These are phyloP conservation scores for Autographa pulchrina DNA, from an alignment of 2,888 invertebrate genomes.

Conservation along the genomic window DNA sequence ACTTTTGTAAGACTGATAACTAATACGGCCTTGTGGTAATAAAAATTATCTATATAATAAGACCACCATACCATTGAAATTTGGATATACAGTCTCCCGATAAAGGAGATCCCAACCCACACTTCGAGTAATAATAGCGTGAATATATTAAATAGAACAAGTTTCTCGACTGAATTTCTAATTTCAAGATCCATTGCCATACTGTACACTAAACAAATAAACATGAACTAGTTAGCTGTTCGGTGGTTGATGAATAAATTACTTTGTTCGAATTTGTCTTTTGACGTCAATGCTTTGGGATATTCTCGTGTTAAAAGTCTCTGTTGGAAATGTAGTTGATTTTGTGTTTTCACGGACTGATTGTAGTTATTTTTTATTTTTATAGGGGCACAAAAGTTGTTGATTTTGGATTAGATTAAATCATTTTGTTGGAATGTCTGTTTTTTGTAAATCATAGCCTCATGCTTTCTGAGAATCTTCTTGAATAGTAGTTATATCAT, in stretches of 20 bases:
- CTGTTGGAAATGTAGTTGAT: not conserved
- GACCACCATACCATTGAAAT: too few species aligned
- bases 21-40: too few species aligned
- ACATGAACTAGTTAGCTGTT: not conserved
- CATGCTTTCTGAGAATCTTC: too few species aligned
- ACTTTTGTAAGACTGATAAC: too few species aligned
- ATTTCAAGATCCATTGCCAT: not conserved
- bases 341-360: not conserved
- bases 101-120: too few species aligned
- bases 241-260: slow-evolving; percentile 9
- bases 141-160: slow-evolving; percentile 1
- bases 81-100: too few species aligned
- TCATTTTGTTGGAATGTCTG: too few species aligned
- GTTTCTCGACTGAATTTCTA: not conserved
- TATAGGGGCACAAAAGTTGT: too few species aligned
- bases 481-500: too few species aligned
- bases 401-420: too few species aligned
- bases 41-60: too few species aligned
- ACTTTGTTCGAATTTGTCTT: slow-evolving; percentile 1
- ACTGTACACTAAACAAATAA: not conserved
- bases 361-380: not conserved
- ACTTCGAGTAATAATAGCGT: not conserved
- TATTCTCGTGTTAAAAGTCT: slow-evolving; percentile 5
- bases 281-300: not conserved
- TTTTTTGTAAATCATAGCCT: too few species aligned